A percentile compares a stretch with the other conserved stretches of the same genome.
Evolutionary conservation across 2,797 vertebrate genomes (phyloP).

Genomic region (Sebastes vulpes): DNA sequence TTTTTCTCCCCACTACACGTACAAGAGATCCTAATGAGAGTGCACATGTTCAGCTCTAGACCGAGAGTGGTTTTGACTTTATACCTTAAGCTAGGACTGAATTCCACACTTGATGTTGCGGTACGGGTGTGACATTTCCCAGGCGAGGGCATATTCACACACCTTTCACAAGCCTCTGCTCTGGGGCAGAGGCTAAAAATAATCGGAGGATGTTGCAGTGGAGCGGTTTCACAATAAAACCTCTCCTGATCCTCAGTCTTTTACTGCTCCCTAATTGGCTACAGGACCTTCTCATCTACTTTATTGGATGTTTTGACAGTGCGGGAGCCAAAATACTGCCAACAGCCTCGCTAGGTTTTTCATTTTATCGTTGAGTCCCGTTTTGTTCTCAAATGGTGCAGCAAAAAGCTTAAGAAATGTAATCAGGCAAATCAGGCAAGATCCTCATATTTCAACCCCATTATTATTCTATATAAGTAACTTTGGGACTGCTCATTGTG

Average conservation of each 20-base stretch:
- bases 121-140: slow-evolving; percentile 71
- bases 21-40: slow-evolving; percentile 71
- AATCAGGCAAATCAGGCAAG: background rate
- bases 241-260: slow-evolving; percentile 52
- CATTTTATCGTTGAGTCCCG: slow-evolving; percentile 18
- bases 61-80: slow-evolving; percentile 69
- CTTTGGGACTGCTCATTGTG: background rate
- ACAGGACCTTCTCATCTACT: slow-evolving; percentile 72
- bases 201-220: slow-evolving; percentile 61
- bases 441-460: background rate
- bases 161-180: slow-evolving; percentile 71
- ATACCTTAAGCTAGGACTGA: slow-evolving; percentile 67
- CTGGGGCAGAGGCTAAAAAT: slow-evolving; percentile 72
- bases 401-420: background rate
- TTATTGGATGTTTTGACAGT: slow-evolving; percentile 74
- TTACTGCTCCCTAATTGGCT: slow-evolving; percentile 75
- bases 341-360: slow-evolving; percentile 13
- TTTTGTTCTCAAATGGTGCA: slow-evolving; percentile 11
- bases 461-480: background rate
- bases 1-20: background rate
- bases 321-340: slow-evolving; percentile 46
- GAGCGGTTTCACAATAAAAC: slow-evolving; percentile 64
- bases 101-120: slow-evolving; percentile 66
- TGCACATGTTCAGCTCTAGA: slow-evolving; percentile 65
- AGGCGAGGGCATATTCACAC: slow-evolving; percentile 71